Evolutionary conservation across 2,888 invertebrate genomes (phyloP), one percentile per base, ranked within the genome.

Genomic region (Heliconius cydno): DNA sequence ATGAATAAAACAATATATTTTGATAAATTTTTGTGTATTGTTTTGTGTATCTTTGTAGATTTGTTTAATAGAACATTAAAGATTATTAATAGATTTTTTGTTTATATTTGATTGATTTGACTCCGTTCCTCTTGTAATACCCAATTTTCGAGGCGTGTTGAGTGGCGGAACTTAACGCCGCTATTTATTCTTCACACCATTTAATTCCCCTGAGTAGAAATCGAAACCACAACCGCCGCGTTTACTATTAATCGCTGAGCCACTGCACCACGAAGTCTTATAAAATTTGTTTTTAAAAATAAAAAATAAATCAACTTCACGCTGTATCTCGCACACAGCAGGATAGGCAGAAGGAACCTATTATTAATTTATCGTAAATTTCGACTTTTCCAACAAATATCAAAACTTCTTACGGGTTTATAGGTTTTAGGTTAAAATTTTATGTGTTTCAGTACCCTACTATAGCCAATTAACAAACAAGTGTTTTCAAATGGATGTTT

Each of bases 1-100:
- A 78, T 79, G 81, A 79, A 77, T 74, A 78, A 82, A 81, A 81
- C 70, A 78, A 82, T 79, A 81, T 82, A 81, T 79, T 76, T 76
- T 75, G 79, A 67, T 38, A 67, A 76, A 0, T 34, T 15, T n/a
- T 60, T 60, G 25, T 15, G 13, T 38, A 28, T 28, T n/a, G 30
- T 28, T 65, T 28, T 13, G 15, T 5, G 5, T 30, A 0, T 67
- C 5, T 52, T 52, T 28, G 70, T 52, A 10, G 15, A 3, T 25
- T 19, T 46, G 25, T 71, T 28, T 9, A 46, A 15, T 25, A 70
- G 22, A 34, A 34, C 6, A 0, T 30, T 5, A 30, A 30, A 28
- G 63, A 12, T n/a, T 67, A 52, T 19, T 52, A 7, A 52, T 52
- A 7, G 6, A 13, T 46, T 46, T 46, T 46, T 46, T 30, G 30